Evolutionary conservation across 2,888 invertebrate genomes (phyloP).

Genomic region (Lasioglossum pauxillum): DNA sequence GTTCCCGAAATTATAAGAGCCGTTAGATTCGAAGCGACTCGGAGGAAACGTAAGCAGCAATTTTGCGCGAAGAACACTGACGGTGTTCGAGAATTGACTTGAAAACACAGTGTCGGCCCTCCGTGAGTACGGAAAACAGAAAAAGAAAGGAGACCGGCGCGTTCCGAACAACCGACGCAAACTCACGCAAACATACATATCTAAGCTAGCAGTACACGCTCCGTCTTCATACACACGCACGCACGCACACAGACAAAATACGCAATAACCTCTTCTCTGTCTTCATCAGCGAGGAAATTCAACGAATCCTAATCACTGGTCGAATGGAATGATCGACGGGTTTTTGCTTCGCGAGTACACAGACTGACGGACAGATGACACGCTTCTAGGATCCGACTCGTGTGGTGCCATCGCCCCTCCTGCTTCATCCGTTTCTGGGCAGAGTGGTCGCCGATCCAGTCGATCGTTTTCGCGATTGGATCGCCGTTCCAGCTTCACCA

Average conservation of each 20-base stretch:
- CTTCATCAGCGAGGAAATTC: conserved; percentile 44
- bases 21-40: neutral
- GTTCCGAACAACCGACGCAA: neutral
- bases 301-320: conserved; percentile 46
- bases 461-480: neutral
- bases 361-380: conserved; percentile 8
- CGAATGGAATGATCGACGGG: conserved; percentile 54
- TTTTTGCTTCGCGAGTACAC: conserved; percentile 7
- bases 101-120: neutral
- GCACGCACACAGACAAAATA: neutral
- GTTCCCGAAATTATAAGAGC: neutral
- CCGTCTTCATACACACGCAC: conserved; percentile 12
- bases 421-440: neutral
- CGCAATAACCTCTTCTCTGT: conserved; percentile 31
- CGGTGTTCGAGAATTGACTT: neutral
- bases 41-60: neutral
- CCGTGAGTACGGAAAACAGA: neutral
- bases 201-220: conserved; percentile 10
- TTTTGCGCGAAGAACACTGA: neutral
- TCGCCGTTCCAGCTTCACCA: neutral
- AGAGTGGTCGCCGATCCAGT: neutral
- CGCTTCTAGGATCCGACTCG: conserved; percentile 16
- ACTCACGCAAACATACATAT: conserved; percentile 17
- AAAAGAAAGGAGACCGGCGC: neutral
- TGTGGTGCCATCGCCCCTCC: neutral